Evolutionary conservation across 2,888 invertebrate genomes (phyloP).

Genomic region (Bibio marci): DNA sequence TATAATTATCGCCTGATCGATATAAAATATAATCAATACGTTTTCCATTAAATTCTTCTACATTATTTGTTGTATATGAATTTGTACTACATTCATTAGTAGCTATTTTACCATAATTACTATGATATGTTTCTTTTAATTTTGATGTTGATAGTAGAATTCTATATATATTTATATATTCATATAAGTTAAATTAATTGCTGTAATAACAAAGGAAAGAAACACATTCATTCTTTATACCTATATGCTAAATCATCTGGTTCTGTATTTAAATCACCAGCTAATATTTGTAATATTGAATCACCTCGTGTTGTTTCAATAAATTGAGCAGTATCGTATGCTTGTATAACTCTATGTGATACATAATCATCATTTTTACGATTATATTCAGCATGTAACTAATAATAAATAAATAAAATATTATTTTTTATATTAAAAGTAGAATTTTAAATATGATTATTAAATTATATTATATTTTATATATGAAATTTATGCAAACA

Average conservation of each 20-base stretch:
- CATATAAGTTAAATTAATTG: too few species aligned
- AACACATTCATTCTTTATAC: too few species aligned
- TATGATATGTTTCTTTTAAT: slow-evolving; percentile 33
- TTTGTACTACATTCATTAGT: slow-evolving; percentile 72
- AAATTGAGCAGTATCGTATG: slow-evolving; percentile 89
- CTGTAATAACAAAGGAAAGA: too few species aligned
- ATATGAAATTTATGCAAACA: too few species aligned
- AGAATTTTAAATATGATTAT: too few species aligned
- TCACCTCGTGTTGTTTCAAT: slow-evolving; percentile 64
- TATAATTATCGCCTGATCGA: slow-evolving; percentile 20
- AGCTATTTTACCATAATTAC: slow-evolving; percentile 29
- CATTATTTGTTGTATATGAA: slow-evolving; percentile 51
- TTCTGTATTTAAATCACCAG: slow-evolving; percentile 88
- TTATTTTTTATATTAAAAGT: slow-evolving; percentile 1
- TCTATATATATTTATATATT: too few species aligned
- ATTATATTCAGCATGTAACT: slow-evolving; percentile 92
- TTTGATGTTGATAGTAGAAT: slow-evolving; percentile 39
- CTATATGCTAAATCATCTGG: slow-evolving; percentile 71
- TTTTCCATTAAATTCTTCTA: slow-evolving; percentile 51
- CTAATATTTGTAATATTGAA: slow-evolving; percentile 70
- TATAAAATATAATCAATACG: slow-evolving; percentile 87
- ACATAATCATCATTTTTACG: slow-evolving; percentile 70
- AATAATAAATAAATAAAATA: slow-evolving; percentile 15
- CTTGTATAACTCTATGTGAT: slow-evolving; percentile 84
- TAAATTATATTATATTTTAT: too few species aligned